These are phyloP conservation scores for Batillaria attramentaria DNA, from an alignment of 1,140 invertebrate species.

Conservation along the genomic window DNA sequence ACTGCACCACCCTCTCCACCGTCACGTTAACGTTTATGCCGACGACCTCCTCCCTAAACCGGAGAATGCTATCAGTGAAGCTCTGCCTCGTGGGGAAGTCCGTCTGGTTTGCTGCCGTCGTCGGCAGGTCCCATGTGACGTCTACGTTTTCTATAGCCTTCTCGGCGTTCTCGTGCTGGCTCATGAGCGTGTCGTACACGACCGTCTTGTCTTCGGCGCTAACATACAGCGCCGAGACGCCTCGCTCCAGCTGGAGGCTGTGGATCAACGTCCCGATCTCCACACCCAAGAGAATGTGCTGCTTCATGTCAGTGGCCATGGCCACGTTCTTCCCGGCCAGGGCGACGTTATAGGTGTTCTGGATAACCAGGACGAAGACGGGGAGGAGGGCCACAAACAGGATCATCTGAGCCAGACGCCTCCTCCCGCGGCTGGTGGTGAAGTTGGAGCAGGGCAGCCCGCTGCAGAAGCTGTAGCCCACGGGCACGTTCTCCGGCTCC, in stretches of 20 bases:
- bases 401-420: conserved; percentile 38
- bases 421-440: conserved; percentile 27
- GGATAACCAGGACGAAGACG: conserved; percentile 35
- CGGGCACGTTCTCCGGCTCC: background rate
- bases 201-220: conserved; percentile 18
- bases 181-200: background rate
- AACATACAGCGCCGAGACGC: conserved; percentile 49
- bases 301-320: background rate
- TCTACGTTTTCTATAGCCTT: background rate
- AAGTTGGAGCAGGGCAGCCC: conserved; percentile 16
- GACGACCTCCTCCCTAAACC: background rate
- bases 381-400: conserved; percentile 38
- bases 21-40: background rate
- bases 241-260: conserved; percentile 52
- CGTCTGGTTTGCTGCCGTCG: background rate
- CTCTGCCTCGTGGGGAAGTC: background rate
- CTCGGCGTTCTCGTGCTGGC: background rate
- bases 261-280: conserved; percentile 50
- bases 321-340: background rate
- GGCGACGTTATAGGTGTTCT: conserved; percentile 35
- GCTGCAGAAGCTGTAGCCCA: background rate
- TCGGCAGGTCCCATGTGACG: background rate
- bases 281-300: conserved; percentile 33
- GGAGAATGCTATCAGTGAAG: background rate
- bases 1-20: background rate